phyloP scores from a whole-genome alignment of 2,888 invertebrate species.

The Trichopoda pennipes region DNA sequence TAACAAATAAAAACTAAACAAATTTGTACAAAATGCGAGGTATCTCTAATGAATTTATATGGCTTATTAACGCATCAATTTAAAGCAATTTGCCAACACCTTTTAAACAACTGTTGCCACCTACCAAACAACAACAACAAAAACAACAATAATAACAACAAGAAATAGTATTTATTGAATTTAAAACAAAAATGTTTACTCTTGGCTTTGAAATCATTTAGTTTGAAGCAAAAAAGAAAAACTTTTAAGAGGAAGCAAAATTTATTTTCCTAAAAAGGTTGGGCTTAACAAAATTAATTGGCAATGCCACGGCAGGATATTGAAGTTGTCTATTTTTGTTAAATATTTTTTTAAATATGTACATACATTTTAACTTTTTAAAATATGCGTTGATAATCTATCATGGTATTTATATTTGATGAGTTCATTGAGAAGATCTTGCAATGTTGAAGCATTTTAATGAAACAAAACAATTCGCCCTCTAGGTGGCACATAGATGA shows the following conservation, averaged over 20 bases:
- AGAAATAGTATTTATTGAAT: background rate
- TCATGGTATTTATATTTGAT: slow-evolving; percentile 75
- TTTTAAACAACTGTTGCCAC: slow-evolving; percentile 51
- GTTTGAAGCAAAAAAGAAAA: background rate
- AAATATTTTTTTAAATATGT: slow-evolving; percentile 11
- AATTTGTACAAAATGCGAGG: slow-evolving; percentile 32
- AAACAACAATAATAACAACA: background rate
- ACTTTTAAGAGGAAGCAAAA: slow-evolving; percentile 4
- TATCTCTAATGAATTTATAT: slow-evolving; percentile 67
- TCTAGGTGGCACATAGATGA: slow-evolving; percentile 58
- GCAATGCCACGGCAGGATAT: slow-evolving; percentile 62
- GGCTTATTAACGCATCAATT: slow-evolving; percentile 63
- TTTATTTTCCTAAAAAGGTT: background rate
- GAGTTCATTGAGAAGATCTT: slow-evolving; percentile 72
- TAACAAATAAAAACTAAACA: slow-evolving; percentile 19
- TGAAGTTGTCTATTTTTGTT: background rate
- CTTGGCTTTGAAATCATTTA: background rate
- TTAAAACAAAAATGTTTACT: background rate
- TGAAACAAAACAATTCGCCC: slow-evolving; percentile 62
- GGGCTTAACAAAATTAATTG: slow-evolving; percentile 57
- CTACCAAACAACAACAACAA: slow-evolving; percentile 11
- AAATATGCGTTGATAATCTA: slow-evolving; percentile 76
- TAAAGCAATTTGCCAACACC: slow-evolving; percentile 61
- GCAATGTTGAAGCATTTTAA: background rate
- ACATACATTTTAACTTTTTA: background rate